phyloP scores from a whole-genome alignment of 2,888 invertebrate species.

The Hedychridium roseum region DNA sequence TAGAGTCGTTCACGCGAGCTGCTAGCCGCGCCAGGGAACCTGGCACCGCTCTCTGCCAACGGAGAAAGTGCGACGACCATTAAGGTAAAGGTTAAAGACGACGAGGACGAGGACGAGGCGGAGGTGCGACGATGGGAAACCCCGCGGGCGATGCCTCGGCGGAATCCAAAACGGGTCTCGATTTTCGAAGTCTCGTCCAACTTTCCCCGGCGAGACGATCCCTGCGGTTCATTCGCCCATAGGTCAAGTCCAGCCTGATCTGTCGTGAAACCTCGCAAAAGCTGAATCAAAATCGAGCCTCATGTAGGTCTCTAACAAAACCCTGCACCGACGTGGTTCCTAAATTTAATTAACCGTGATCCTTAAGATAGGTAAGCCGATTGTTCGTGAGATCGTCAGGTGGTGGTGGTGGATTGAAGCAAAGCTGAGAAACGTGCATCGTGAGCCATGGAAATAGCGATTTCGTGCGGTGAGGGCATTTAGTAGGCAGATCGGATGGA shows the following conservation, averaged over 20 bases:
- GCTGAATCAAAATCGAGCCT: too few species aligned
- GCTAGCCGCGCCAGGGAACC: conserved; percentile 28
- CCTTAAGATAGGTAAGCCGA: too few species aligned
- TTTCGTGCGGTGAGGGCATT: background rate
- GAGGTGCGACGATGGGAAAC: background rate
- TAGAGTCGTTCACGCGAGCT: conserved; percentile 12
- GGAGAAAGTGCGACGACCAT: conserved; percentile 59
- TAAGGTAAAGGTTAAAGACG: conserved; percentile 59
- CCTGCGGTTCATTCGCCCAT: too few species aligned
- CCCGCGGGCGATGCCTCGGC: conserved; percentile 6
- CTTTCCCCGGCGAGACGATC: conserved; percentile 24
- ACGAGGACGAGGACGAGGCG: conserved; percentile 30
- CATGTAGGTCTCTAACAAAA: too few species aligned
- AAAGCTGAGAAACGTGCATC: background rate
- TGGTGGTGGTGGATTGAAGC: conserved; percentile 2
- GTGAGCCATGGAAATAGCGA: conserved; percentile 13
- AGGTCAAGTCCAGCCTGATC: too few species aligned
- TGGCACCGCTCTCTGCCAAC: conserved; percentile 40
- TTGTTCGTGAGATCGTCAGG: too few species aligned
- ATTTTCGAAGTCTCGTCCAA: conserved; percentile 10
- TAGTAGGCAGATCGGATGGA: conserved; percentile 3
- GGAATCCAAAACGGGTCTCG: conserved; percentile 13
- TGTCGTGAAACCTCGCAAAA: too few species aligned
- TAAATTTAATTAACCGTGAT: too few species aligned
- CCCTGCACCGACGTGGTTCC: too few species aligned